Conservation (phyloP, 2,113 vertebrate species). For the Thalassoma bifasciatum region DNA sequence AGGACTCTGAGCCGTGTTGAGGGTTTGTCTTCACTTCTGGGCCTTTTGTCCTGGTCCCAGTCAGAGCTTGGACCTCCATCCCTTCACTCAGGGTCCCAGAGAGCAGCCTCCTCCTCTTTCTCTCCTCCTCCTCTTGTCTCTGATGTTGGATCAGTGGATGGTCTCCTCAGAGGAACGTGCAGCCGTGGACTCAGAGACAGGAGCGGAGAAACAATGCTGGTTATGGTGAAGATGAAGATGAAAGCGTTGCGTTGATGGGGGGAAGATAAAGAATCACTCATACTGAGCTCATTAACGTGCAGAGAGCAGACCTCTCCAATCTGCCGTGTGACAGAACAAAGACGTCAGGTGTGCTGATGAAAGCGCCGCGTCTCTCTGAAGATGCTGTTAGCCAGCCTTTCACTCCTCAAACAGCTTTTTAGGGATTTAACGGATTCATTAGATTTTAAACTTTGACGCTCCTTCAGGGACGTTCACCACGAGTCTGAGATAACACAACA, state of each 20-base stretch:
- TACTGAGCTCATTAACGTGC: slow-evolving; percentile 59
- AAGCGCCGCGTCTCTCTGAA: slow-evolving; percentile 49
- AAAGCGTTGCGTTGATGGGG: slow-evolving; percentile 43
- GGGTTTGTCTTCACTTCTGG: too few relatives aligned
- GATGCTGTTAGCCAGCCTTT: slow-evolving; percentile 48
- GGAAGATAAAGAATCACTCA: slow-evolving; percentile 36
- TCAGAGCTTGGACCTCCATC: too few relatives aligned
- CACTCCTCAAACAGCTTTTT: slow-evolving; percentile 44
- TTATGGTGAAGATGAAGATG: neutral
- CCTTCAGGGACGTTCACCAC: slow-evolving; percentile 47
- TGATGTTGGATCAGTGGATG: too few relatives aligned
- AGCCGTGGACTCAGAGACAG: too few relatives aligned
- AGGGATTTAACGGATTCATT: slow-evolving; percentile 62
- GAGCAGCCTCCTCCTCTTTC: too few relatives aligned
- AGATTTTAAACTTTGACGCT: slow-evolving; percentile 41
- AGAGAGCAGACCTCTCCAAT: slow-evolving; percentile 42
- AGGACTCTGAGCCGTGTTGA: too few relatives aligned
- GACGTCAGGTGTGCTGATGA: slow-evolving; percentile 59
- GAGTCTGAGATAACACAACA: slow-evolving; percentile 33
- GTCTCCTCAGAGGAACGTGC: too few relatives aligned
- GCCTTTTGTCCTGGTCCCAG: too few relatives aligned
- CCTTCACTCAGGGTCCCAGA: too few relatives aligned
- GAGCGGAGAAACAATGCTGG: too few relatives aligned
- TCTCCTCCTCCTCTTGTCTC: too few relatives aligned
- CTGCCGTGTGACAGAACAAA: slow-evolving; percentile 56